Base-by-base conservation (phyloP, 2,113 vertebrate genomes). In the Tachysurus vachellii region DNA sequence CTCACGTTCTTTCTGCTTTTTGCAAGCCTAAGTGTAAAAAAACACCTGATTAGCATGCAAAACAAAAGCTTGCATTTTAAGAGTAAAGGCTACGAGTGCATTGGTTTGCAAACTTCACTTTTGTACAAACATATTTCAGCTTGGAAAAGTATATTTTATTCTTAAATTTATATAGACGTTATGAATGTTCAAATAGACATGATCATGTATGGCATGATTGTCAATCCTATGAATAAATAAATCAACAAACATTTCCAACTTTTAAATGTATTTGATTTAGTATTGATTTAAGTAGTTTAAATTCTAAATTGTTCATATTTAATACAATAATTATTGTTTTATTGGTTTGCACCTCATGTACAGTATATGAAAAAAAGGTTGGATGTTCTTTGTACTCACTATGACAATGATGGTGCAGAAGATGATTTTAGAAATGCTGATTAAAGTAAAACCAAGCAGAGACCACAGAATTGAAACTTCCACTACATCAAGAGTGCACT, bases 311-410 rank as follows among this genome's bases (percentile, higher is more conserved):
- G 6, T 42, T 70, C 19, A 73, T 0, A 36, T 44, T 21, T 44
- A 73, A 44, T 23, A 47, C 3, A 44, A 47, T 73, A 44, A 44
- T 62, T 23, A 47, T 26, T 16, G 7, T 26, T 8, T 47, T 26
- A 62, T 47, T 82, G 36, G 36, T 36, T 36, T 59, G 21, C 19
- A 36, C 36, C 9, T 23, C 59, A 14, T 31, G 23, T 36, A 36
- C 36, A 1, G 36, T 44, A 62, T 82, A 9, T 28, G 28, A 54
- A 10, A 54, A 10, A 66, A 47, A 53, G 26, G 79, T 12, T 23
- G 53, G 12, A 36, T 56, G 19, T 42, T 71, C 5, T 79, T 0
- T 62, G 53, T 86, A 88, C 89, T 90, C 26, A 90, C 89, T 68
- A 17, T 77, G 26, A 86, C 54, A 61, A 31, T 21, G 53, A 59